phyloP scores from a whole-genome alignment of 2,888 invertebrate genomes.

The Acrocera orbiculus region DNA sequence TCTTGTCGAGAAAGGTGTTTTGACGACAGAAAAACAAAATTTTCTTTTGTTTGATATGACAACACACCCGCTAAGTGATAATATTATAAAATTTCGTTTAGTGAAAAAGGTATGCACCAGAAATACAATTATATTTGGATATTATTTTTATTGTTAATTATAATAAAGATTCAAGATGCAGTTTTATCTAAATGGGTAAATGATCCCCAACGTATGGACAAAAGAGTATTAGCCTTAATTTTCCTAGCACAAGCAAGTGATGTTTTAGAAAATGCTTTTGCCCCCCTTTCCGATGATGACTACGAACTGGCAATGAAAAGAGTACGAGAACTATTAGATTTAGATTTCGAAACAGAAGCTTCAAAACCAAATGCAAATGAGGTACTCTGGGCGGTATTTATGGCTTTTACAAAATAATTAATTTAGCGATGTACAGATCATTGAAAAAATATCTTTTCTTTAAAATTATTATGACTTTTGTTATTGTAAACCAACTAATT shows the following conservation, averaged over 20 bases:
- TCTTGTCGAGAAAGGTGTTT: slow-evolving; percentile 96
- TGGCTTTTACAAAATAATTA: slow-evolving; percentile 90
- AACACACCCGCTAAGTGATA: slow-evolving; percentile 95
- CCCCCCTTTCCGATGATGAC: slow-evolving; percentile 90
- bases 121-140: too few relatives aligned
- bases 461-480: too few relatives aligned
- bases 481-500: too few relatives aligned
- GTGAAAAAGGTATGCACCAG: slow-evolving; percentile 72
- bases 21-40: slow-evolving; percentile 98
- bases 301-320: slow-evolving; percentile 97
- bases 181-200: slow-evolving; percentile 93
- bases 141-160: slow-evolving; percentile 10
- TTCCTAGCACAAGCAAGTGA: slow-evolving; percentile 96
- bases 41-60: slow-evolving; percentile 99
- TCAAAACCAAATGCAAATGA: slow-evolving; percentile 81
- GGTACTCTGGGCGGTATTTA: slow-evolving; percentile 97
- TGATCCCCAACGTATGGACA: slow-evolving; percentile 94
- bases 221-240: slow-evolving; percentile 79
- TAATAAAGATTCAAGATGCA: slow-evolving; percentile 79
- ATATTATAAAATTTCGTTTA: slow-evolving; percentile 83
- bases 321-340: slow-evolving; percentile 84
- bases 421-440: too few relatives aligned
- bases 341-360: slow-evolving; percentile 92
- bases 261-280: slow-evolving; percentile 98
- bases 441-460: too few relatives aligned